Conservation (phyloP, 2,113 vertebrate species). For the Litocranius walleri region DNA sequence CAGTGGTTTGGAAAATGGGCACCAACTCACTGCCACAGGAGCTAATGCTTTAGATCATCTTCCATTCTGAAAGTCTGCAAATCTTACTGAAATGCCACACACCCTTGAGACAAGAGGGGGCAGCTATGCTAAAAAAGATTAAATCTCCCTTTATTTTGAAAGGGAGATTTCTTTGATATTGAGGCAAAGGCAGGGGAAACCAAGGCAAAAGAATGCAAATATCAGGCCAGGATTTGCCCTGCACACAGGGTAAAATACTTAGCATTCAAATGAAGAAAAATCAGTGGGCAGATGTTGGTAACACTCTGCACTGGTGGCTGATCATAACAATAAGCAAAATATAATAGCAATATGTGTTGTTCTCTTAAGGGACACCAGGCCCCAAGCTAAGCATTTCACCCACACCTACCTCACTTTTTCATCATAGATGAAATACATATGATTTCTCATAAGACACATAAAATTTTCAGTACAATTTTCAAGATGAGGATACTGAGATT, state of each 20-base stretch:
- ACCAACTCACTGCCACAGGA: background rate
- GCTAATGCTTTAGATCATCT: background rate
- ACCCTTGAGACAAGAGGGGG: background rate
- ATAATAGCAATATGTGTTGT: background rate
- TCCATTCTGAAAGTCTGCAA: background rate
- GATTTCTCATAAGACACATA: background rate
- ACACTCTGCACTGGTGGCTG: background rate
- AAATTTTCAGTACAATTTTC: background rate
- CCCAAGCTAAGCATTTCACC: background rate
- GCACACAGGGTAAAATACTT: background rate
- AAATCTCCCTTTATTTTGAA: constrained; percentile 18
- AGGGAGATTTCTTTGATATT: background rate
- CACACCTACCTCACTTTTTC: background rate
- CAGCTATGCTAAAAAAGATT: background rate
- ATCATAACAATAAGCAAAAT: background rate
- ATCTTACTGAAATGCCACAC: constrained; percentile 16
- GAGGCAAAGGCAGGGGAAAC: background rate
- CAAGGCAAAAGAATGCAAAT: constrained; percentile 21
- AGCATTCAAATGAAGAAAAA: background rate
- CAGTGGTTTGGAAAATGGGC: background rate
- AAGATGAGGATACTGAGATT: background rate
- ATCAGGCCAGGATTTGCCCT: background rate
- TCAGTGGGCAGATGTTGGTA: background rate
- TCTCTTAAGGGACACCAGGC: background rate
- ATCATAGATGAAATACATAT: background rate